phyloP scores from a whole-genome alignment of 2,113 vertebrate species.

The Corythornis madagascariensis region DNA sequence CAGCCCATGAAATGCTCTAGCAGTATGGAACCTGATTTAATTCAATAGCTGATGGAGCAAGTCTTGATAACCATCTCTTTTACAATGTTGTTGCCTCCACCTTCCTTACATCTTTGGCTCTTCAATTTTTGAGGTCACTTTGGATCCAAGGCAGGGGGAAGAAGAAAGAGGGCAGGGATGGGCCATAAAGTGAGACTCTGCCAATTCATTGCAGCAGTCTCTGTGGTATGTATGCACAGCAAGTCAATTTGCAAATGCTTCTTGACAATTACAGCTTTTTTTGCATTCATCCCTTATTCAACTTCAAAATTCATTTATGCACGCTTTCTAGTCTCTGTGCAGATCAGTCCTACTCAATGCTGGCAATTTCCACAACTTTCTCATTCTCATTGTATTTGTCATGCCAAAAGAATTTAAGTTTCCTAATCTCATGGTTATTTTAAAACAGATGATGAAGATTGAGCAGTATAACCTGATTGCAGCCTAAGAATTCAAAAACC shows the following conservation, averaged over 20 bases:
- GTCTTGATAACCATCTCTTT: neutral
- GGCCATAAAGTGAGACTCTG: accelerated
- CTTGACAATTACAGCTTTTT: neutral
- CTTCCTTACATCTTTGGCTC: neutral
- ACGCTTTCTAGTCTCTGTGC: neutral
- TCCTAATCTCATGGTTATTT: neutral
- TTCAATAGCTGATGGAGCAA: neutral
- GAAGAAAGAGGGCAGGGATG: neutral
- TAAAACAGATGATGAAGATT: neutral
- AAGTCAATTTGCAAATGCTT: neutral
- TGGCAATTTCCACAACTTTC: neutral
- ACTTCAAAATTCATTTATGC: neutral
- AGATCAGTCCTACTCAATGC: neutral
- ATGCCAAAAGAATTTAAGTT: neutral
- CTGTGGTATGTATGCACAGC: neutral
- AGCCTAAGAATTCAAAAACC: neutral
- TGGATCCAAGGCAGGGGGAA: neutral
- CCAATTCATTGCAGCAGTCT: neutral
- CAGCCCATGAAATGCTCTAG: neutral
- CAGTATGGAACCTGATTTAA: neutral
- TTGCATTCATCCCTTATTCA: neutral
- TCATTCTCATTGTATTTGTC: neutral
- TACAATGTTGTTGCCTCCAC: neutral
- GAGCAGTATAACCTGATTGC: neutral
- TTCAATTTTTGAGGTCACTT: neutral